These are phyloP conservation scores for rat (Rattus norvegicus) DNA, from an alignment of 2,113 vertebrate genomes.

Conservation along the genomic window GRCr8 NC_086032.1:88475001-88475500, in stretches of 20 bases:
- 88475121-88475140: neutral
- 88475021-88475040: neutral
- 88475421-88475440: neutral
- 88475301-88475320: too few species aligned
- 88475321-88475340: neutral
- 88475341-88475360: neutral
- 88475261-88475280: neutral
- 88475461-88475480: too few species aligned
- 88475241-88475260: too few species aligned
- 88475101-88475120: neutral
- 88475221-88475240: accelerated
- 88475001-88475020: neutral
- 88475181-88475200: neutral
- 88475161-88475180: neutral
- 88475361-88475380: accelerated
- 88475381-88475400: too few species aligned
- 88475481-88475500: neutral
- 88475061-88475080: neutral
- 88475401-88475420: too few species aligned
- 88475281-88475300: accelerated
- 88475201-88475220: neutral
- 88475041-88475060: neutral
- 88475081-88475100: neutral
- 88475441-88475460: neutral
- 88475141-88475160: neutral